These are phyloP conservation scores for Glossophaga mutica DNA, from an alignment of 2,797 vertebrate genomes.

Conservation along the genomic window DNA sequence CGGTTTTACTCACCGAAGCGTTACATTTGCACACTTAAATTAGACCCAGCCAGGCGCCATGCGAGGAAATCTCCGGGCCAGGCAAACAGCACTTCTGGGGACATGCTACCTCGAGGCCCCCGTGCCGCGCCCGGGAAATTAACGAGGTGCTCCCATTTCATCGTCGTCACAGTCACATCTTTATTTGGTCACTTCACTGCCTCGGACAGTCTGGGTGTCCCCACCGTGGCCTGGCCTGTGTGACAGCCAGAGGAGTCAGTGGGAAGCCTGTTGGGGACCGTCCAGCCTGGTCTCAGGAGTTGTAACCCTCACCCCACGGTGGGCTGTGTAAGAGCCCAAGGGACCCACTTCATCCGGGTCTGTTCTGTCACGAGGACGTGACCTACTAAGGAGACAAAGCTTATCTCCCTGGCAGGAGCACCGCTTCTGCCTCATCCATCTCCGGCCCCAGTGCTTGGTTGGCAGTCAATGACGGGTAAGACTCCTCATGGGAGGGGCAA, in stretches of 20 bases:
- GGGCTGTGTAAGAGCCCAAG: too few species aligned
- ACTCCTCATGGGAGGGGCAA: too few species aligned
- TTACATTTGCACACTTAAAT: slow-evolving; percentile 84
- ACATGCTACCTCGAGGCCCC: slow-evolving; percentile 69
- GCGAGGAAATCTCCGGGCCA: slow-evolving; percentile 73
- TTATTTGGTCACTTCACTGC: slow-evolving; percentile 78
- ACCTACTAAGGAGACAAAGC: too few species aligned
- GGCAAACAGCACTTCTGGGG: slow-evolving; percentile 80
- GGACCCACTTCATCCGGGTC: too few species aligned
- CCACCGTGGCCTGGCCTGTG: slow-evolving; percentile 12
- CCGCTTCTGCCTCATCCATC: too few species aligned
- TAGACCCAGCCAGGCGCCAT: slow-evolving; percentile 79
- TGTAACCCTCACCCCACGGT: too few species aligned
- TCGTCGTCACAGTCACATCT: slow-evolving; percentile 80
- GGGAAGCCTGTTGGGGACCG: too few species aligned
- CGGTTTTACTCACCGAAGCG: slow-evolving; percentile 84
- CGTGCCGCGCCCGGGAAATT: slow-evolving; percentile 82
- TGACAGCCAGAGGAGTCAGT: neutral
- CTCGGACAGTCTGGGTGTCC: neutral
- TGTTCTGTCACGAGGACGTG: too few species aligned
- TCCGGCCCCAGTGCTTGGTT: too few species aligned
- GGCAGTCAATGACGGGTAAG: too few species aligned
- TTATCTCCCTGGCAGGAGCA: too few species aligned
- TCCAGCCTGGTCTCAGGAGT: too few species aligned
- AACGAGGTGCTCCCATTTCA: slow-evolving; percentile 82